phyloP scores from a whole-genome alignment of 2,888 invertebrate species.

The Noctua pronuba region DNA sequence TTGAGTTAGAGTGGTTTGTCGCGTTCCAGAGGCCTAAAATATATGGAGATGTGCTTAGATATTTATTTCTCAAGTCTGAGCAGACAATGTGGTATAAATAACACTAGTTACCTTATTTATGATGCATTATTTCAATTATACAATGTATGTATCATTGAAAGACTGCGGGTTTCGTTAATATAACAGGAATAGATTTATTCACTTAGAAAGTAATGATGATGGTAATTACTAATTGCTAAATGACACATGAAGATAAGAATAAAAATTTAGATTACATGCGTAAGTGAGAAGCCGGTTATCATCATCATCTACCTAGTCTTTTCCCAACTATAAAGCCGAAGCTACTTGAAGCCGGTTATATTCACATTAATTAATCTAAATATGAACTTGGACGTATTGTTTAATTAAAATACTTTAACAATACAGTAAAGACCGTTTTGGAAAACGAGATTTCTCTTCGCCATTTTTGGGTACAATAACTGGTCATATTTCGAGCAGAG shows the following conservation, averaged over 20 bases:
- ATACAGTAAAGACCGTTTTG: conserved; percentile 69
- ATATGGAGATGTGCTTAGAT: conserved; percentile 35
- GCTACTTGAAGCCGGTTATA: conserved; percentile 15
- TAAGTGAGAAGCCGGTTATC: conserved; percentile 24
- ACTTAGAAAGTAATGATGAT: conserved; percentile 10
- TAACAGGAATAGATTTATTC: neutral
- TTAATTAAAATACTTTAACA: conserved; percentile 56
- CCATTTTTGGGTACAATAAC: conserved; percentile 75
- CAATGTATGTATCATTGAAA: neutral
- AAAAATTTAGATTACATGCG: neutral
- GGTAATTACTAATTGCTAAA: conserved; percentile 10
- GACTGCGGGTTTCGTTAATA: neutral
- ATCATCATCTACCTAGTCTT: too few species aligned
- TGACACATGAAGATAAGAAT: conserved; percentile 16
- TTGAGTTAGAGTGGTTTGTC: conserved; percentile 5
- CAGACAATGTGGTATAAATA: conserved; percentile 21
- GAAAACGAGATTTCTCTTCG: conserved; percentile 79
- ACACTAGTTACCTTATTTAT: neutral
- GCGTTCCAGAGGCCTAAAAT: conserved; percentile 26
- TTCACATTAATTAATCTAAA: conserved; percentile 17
- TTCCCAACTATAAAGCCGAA: too few species aligned
- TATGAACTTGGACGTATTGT: conserved; percentile 17
- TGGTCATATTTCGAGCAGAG: conserved; percentile 57
- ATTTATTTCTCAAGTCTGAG: conserved; percentile 10
- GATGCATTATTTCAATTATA: conserved; percentile 2